Conservation (phyloP, 2,113 vertebrate genomes). For the Anarhynchus alexandrinus region DNA sequence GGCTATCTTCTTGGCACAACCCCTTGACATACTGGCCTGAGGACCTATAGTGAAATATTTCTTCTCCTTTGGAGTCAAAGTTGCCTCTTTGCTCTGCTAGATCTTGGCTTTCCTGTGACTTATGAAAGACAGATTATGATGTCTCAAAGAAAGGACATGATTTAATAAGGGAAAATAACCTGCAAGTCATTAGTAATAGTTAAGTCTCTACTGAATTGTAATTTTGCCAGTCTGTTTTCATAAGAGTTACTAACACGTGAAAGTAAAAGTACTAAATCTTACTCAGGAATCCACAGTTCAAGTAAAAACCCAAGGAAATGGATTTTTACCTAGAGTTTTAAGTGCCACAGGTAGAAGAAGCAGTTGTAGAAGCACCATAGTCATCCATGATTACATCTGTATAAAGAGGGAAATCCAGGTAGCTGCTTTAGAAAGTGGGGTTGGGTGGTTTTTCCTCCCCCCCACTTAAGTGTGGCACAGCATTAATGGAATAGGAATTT, state of each 20-base stretch:
- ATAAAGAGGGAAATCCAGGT: background rate
- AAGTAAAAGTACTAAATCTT: background rate
- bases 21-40: too few species aligned
- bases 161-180: background rate
- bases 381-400: background rate
- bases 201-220: background rate
- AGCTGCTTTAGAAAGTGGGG: background rate
- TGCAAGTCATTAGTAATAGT: background rate
- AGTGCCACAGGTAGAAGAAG: background rate
- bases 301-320: background rate
- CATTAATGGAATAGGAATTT: background rate
- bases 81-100: background rate
- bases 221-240: background rate
- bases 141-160: background rate
- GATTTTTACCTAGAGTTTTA: background rate
- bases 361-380: background rate
- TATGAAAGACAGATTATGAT: background rate
- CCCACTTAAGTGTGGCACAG: background rate
- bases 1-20: background rate
- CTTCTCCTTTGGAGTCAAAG: background rate
- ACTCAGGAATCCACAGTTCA: background rate
- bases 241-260: background rate
- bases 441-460: background rate
- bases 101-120: background rate
- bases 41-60: background rate